Evolutionary conservation across 2,888 invertebrate genomes (phyloP).

Genomic region (Venustoraphidia nigricollis): DNA sequence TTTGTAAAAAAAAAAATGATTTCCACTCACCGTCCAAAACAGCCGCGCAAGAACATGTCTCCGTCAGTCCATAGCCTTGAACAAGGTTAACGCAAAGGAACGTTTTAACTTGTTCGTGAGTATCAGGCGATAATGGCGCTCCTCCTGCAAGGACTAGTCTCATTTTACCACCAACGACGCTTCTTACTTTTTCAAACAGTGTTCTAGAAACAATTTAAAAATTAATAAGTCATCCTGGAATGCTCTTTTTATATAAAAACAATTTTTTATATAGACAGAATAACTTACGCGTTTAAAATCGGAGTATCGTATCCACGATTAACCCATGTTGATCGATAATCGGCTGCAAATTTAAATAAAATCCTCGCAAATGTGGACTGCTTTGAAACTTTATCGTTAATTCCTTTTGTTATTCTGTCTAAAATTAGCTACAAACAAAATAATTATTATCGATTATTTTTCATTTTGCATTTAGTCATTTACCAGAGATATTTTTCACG

Average conservation of each 20-base stretch:
- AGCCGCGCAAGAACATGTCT: conserved; percentile 87
- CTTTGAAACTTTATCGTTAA: conserved; percentile 83
- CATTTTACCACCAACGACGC: conserved; percentile 75
- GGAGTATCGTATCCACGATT: conserved; percentile 72
- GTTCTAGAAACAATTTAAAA: conserved; percentile 25
- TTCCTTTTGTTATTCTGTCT: conserved; percentile 94
- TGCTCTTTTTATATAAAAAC: too few species aligned
- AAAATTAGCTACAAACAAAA: conserved; percentile 60
- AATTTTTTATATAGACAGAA: not conserved
- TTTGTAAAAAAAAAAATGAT: too few species aligned
- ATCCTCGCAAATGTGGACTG: conserved; percentile 65
- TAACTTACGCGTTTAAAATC: conserved; percentile 43
- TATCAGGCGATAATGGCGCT: conserved; percentile 89
- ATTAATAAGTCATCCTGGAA: not conserved
- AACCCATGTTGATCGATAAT: conserved; percentile 80
- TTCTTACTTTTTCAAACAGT: conserved; percentile 34
- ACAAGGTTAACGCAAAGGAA: conserved; percentile 83
- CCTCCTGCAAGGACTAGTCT: conserved; percentile 85
- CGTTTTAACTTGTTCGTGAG: conserved; percentile 83
- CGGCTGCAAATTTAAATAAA: conserved; percentile 86
- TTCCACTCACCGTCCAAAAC: conserved; percentile 63
- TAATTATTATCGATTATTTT: not conserved
- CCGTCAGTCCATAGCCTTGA: conserved; percentile 94
- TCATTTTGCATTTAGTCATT: too few species aligned
- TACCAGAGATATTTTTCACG: too few species aligned